Evolutionary conservation across 2,888 invertebrate species (phyloP), one percentile per base, ranked within the genome.

Genomic region (Idaea aversata): DNA sequence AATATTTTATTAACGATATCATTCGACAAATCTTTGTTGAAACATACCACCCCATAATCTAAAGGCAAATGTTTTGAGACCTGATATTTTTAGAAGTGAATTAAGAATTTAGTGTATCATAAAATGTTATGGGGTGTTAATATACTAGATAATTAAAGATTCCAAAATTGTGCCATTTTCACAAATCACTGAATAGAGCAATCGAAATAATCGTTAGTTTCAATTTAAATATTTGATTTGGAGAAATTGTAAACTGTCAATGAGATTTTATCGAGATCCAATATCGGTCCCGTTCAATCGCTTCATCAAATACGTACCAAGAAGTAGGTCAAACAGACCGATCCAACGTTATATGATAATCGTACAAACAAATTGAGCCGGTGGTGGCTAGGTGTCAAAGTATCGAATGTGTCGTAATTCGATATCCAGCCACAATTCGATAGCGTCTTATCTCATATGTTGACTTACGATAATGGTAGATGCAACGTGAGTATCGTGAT

Each of bases 361-460:
- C 79, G 70, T 76, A 73, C 72, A 81, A 82, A 82, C 79, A 82
- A 72, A 78, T 80, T 73, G 75, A 75, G 82, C 79, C 79, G 82
- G 86, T 86, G 87, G 86, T 86, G 87, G 86, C 83, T 87, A 85
- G 85, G 84, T 86, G 86, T 86, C 87, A 81, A 76, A 80, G 85
- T 86, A 84, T 88, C 84, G 81, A 77, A 77, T 88, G 80, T 87
- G 80, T 88, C 82, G 90, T 86, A 89, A 90, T 84, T 80, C 80
- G 87, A 90, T 88, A 86, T 77, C 71, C 77, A 78, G 84, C 81
- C 87, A 86, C 82, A 79, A 88, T 87, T 88, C 86, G 86, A 88
- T 90, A 90, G 83, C 75, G 78, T 81, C 89, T 89, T 88, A 88
- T 87, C 34, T 85, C 74, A 74, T 73, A 77, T 77, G 75, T 87